A percentile compares a stretch with the other conserved stretches of the same genome.
Evolutionary conservation across 2,797 vertebrate genomes (phyloP).

Genomic region (Chaetodon trifasciatus): DNA sequence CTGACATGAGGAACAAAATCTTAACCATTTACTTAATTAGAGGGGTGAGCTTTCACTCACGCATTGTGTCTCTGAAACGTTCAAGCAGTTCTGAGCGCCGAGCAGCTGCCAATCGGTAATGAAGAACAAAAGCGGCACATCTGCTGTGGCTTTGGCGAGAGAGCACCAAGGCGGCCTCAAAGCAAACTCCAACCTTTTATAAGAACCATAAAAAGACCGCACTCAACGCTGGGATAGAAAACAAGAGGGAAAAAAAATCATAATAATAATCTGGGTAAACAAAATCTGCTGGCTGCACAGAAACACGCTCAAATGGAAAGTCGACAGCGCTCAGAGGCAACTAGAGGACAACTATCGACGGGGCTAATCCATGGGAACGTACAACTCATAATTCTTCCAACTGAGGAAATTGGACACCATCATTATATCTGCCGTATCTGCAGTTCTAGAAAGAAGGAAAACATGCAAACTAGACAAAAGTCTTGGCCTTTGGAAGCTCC

Average conservation of each 20-base stretch:
- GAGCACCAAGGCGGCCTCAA: constrained; percentile 85
- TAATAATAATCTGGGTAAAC: constrained; percentile 90
- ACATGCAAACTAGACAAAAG: constrained; percentile 41
- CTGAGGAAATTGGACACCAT: constrained; percentile 62
- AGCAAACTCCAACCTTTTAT: constrained; percentile 93
- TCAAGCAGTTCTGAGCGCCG: constrained; percentile 79
- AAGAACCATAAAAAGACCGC: constrained; percentile 92
- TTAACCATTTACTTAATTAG: constrained; percentile 78
- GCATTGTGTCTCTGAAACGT: constrained; percentile 84
- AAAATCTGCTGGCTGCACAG: constrained; percentile 93
- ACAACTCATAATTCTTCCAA: constrained; percentile 36
- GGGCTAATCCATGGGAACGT: constrained; percentile 40
- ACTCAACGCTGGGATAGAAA: constrained; percentile 81
- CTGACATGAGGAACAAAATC: constrained; percentile 71
- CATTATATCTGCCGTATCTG: constrained; percentile 66
- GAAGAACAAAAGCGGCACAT: constrained; percentile 93
- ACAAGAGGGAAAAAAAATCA: constrained; percentile 61
- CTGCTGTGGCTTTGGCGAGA: constrained; percentile 92
- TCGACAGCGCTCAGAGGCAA: constrained; percentile 55
- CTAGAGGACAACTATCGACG: constrained; percentile 57
- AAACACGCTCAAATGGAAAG: constrained; percentile 80
- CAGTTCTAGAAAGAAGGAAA: constrained; percentile 33
- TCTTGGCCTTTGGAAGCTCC: constrained; percentile 33
- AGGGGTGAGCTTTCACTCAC: constrained; percentile 79
- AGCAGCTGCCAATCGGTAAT: constrained; percentile 90